Conservation (phyloP, 2,888 invertebrate genomes). For the Cantharis rustica region DNA sequence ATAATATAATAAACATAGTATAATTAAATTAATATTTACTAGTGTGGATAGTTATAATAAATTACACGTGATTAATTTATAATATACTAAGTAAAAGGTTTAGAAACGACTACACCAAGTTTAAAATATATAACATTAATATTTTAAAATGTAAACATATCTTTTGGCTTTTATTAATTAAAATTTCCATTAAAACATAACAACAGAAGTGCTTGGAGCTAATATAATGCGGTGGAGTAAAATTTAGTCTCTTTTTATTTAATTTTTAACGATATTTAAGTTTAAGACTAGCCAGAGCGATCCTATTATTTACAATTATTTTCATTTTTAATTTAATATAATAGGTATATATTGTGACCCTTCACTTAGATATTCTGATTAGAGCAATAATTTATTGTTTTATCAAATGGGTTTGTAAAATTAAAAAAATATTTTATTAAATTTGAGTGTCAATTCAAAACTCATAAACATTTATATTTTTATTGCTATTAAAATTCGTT, state of each 20-base stretch:
- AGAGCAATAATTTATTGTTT: too few species aligned
- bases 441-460: neutral
- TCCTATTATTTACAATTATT: too few species aligned
- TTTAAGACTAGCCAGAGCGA: neutral
- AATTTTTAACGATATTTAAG: neutral
- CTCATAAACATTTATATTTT: too few species aligned
- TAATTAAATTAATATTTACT: neutral
- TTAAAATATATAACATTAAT: neutral
- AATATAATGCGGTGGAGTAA: neutral
- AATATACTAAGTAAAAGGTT: neutral
- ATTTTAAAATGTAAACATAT: neutral
- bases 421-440: too few species aligned
- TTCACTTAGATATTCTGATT: too few species aligned
- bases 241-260: neutral
- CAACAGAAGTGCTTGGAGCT: neutral
- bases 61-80: neutral
- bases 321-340: too few species aligned
- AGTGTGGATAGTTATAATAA: neutral
- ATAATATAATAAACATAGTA: neutral
- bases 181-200: neutral
- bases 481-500: too few species aligned
- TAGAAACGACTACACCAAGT: neutral
- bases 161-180: neutral
- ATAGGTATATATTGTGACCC: too few species aligned
- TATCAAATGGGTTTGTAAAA: too few species aligned